Percentiles rank a stretch among this genome's conserved stretches.
Evolutionary conservation across 2,888 invertebrate species (phyloP).

Genomic region (Cataglyphis cursor): DNA sequence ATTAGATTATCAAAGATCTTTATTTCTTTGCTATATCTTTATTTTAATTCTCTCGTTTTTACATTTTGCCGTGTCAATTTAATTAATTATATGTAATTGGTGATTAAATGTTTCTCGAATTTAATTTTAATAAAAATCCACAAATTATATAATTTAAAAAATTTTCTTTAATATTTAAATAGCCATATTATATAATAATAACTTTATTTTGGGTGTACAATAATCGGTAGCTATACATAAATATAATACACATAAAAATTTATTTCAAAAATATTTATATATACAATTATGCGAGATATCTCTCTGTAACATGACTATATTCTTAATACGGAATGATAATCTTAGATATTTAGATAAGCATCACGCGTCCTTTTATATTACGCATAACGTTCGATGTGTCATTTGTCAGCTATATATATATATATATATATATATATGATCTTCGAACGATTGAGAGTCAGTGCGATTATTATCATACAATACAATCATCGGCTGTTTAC

Average conservation of each 20-base stretch:
- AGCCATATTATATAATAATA: not conserved
- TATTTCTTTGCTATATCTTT: not conserved
- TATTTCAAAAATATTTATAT: not conserved
- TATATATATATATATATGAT: not conserved
- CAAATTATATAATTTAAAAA: too few relatives aligned
- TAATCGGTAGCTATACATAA: too few relatives aligned
- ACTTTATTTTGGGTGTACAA: not conserved
- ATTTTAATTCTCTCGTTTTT: not conserved
- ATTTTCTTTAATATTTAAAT: too few relatives aligned
- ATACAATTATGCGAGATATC: not conserved
- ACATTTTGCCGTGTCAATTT: too few relatives aligned
- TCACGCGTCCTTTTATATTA: not conserved
- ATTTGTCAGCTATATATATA: not conserved
- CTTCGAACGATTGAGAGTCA: conserved; percentile 23
- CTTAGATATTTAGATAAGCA: not conserved
- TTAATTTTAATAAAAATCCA: not conserved
- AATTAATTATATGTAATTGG: not conserved
- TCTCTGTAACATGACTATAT: not conserved
- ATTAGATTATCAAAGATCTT: not conserved
- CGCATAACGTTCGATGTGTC: not conserved
- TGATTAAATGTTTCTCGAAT: not conserved
- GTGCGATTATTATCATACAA: conserved; percentile 36
- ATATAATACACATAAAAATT: not conserved
- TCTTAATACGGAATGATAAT: not conserved
- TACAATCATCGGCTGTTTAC: conserved; percentile 32